These are phyloP conservation scores for Oreochromis niloticus DNA, from an alignment of 2,113 vertebrate species.

Conservation along the genomic window DNA sequence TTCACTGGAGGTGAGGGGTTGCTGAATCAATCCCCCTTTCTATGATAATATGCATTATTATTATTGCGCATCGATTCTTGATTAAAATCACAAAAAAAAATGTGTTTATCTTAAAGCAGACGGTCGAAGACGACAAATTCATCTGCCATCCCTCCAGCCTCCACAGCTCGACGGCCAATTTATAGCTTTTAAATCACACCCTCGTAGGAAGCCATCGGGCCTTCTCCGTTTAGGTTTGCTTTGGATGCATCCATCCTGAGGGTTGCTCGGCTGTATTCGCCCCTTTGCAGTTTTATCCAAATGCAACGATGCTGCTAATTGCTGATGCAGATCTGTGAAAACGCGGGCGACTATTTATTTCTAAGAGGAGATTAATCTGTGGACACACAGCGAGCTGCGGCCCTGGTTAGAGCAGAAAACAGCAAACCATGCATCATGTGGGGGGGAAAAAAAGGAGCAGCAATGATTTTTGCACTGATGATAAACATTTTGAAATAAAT, in stretches of 20 bases:
- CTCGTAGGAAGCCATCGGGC: slow-evolving; percentile 46
- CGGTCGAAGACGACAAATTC: not conserved
- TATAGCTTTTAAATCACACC: slow-evolving; percentile 18
- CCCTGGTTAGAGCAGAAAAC: slow-evolving; percentile 30
- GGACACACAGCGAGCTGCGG: slow-evolving; percentile 38
- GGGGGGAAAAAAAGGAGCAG: not conserved
- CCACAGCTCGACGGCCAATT: slow-evolving; percentile 8
- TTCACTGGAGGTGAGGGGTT: not conserved
- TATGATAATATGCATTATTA: not conserved
- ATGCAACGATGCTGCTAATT: slow-evolving; percentile 13
- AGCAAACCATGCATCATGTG: slow-evolving; percentile 1
- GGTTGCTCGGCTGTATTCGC: not conserved
- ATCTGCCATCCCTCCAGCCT: not conserved
- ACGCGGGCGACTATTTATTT: slow-evolving; percentile 3
- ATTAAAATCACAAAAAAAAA: not conserved
- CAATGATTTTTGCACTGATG: not conserved
- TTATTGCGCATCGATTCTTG: not conserved
- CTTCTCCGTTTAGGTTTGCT: slow-evolving; percentile 18
- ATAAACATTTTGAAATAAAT: not conserved
- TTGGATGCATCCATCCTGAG: not conserved
- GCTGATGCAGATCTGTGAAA: slow-evolving; percentile 25
- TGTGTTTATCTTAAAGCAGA: not conserved
- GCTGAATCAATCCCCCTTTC: not conserved
- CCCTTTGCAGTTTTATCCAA: not conserved
- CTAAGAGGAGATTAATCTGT: not conserved